Percentiles rank a stretch among this genome's conserved stretches.
Evolutionary conservation across 2,113 vertebrate species (phyloP).

Genomic region (Equus quagga): DNA sequence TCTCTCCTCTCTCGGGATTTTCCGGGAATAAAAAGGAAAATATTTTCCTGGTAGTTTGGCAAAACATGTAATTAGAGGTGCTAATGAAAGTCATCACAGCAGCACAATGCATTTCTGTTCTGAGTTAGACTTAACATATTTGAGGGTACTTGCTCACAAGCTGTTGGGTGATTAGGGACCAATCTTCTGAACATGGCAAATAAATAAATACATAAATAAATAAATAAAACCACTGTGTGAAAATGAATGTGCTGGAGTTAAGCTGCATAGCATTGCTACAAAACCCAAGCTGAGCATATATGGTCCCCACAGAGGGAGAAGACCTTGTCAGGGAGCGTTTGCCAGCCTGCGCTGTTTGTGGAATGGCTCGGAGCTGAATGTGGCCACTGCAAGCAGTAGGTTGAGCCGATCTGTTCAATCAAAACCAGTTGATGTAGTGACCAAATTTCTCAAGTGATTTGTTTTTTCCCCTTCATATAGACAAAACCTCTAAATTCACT

Average conservation of each 20-base stretch:
- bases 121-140: slow-evolving; percentile 83
- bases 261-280: slow-evolving; percentile 27
- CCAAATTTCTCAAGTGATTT: slow-evolving; percentile 1
- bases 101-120: slow-evolving; percentile 73
- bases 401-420: slow-evolving; percentile 22
- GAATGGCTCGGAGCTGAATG: not conserved
- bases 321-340: not conserved
- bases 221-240: slow-evolving; percentile 29
- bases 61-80: slow-evolving; percentile 86
- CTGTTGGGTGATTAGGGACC: slow-evolving; percentile 84
- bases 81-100: slow-evolving; percentile 80
- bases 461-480: not conserved
- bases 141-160: slow-evolving; percentile 84
- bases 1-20: slow-evolving; percentile 25
- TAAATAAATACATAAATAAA: not conserved
- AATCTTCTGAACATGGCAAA: slow-evolving; percentile 70
- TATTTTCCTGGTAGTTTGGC: slow-evolving; percentile 80
- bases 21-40: slow-evolving; percentile 51
- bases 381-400: not conserved
- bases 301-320: not conserved
- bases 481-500: not conserved
- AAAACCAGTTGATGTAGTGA: not conserved
- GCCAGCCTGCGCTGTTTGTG: not conserved
- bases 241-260: slow-evolving; percentile 60
- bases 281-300: slow-evolving; percentile 16